Evolutionary conservation across 2,888 invertebrate species (phyloP).

Genomic region (Abrostola tripartita): DNA sequence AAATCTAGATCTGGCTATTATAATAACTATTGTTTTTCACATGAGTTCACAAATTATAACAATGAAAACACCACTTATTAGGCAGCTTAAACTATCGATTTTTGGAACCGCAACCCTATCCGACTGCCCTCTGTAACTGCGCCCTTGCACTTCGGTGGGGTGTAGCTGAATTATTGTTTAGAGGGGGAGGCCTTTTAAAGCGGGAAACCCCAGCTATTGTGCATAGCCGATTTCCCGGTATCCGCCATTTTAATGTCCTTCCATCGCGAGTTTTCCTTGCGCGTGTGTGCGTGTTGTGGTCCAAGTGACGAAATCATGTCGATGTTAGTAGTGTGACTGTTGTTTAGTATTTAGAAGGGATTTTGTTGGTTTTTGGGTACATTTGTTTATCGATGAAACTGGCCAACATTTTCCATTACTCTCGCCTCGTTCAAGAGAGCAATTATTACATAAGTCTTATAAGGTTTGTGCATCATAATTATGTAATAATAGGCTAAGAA

Average conservation of each 20-base stretch:
- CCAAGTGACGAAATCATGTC: conserved; percentile 26
- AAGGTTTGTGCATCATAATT: too few relatives aligned
- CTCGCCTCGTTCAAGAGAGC: too few relatives aligned
- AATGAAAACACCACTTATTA: conserved; percentile 44
- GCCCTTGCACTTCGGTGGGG: conserved; percentile 88
- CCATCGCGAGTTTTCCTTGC: conserved; percentile 55
- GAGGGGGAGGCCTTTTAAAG: conserved; percentile 84
- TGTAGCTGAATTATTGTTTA: conserved; percentile 88
- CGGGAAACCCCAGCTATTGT: conserved; percentile 88
- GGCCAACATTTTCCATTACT: too few relatives aligned
- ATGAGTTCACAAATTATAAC: conserved; percentile 9
- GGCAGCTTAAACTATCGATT: conserved; percentile 61
- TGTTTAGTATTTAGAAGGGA: too few relatives aligned
- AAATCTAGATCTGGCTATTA: neutral
- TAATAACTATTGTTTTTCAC: neutral
- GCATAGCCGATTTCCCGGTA: conserved; percentile 87
- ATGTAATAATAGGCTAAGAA: too few relatives aligned
- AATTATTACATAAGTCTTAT: too few relatives aligned
- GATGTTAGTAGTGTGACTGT: neutral
- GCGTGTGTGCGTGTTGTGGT: conserved; percentile 63
- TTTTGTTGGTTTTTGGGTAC: too few relatives aligned
- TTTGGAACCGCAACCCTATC: conserved; percentile 63
- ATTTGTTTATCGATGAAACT: too few relatives aligned
- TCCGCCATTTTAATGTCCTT: conserved; percentile 86
- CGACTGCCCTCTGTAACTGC: conserved; percentile 81